Conservation (phyloP, 2,113 vertebrate species). For the Stigmatopora nigra region DNA sequence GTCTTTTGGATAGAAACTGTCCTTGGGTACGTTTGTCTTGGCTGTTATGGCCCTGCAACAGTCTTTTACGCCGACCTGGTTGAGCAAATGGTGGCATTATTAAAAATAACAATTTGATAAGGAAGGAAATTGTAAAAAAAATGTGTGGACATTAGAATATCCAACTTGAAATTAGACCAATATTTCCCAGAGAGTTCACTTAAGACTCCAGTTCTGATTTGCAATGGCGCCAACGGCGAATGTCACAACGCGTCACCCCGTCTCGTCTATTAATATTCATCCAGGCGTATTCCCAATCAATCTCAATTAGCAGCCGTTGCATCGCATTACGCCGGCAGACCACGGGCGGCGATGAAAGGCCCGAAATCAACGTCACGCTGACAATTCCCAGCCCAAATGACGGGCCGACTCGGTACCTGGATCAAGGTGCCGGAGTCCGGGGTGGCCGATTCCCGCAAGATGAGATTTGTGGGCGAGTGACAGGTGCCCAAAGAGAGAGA, state of each 20-base stretch:
- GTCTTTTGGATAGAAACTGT: too few species aligned
- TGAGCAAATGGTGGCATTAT: background rate
- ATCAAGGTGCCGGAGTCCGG: conserved; percentile 35
- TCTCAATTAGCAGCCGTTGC: conserved; percentile 42
- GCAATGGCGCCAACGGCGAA: background rate
- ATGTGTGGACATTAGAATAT: background rate
- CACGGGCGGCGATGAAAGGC: conserved; percentile 43
- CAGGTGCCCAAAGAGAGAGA: conserved; percentile 54
- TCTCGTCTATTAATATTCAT: background rate
- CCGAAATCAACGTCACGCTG: conserved; percentile 31
- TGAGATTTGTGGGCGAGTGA: conserved; percentile 53
- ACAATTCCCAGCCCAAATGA: conserved; percentile 43
- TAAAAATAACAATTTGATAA: background rate
- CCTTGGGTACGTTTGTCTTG: too few species aligned
- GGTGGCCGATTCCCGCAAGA: conserved; percentile 43
- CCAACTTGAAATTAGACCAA: background rate
- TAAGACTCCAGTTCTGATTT: background rate
- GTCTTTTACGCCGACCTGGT: background rate
- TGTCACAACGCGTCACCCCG: background rate
- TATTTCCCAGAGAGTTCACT: background rate
- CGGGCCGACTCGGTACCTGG: conserved; percentile 36
- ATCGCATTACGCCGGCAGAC: conserved; percentile 30
- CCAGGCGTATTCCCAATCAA: conserved; percentile 22
- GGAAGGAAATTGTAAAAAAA: background rate
- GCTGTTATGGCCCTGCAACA: too few species aligned